phyloP scores from a whole-genome alignment of 1,140 invertebrate species.

The Solen grandis region DNA sequence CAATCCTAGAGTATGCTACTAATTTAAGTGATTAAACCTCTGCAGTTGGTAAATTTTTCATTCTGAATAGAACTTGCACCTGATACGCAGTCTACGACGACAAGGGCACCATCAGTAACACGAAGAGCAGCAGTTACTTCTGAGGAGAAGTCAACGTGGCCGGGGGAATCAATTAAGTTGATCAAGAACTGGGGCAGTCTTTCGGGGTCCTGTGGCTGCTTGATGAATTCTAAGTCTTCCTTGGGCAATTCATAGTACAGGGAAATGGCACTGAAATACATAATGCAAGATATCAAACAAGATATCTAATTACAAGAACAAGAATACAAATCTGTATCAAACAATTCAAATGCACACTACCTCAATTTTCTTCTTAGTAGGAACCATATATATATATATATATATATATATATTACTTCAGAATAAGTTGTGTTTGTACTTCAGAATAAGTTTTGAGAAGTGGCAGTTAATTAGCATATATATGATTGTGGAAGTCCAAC shows the following conservation, averaged over 20 bases:
- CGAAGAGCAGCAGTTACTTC: slow-evolving; percentile 99
- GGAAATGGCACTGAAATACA: slow-evolving; percentile 92
- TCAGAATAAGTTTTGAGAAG: too few relatives aligned
- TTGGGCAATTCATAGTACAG: slow-evolving; percentile 98
- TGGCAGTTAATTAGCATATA: too few relatives aligned
- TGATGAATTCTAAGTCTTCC: slow-evolving; percentile 95
- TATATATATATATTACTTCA: too few relatives aligned
- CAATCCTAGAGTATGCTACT: too few relatives aligned
- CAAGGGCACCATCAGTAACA: slow-evolving; percentile 99
- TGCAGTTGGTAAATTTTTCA: too few relatives aligned
- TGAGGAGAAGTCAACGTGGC: slow-evolving; percentile 99
- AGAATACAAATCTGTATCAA: background rate
- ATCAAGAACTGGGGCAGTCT: slow-evolving; percentile 91
- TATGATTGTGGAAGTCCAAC: too few relatives aligned
- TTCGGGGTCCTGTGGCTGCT: slow-evolving; percentile 88
- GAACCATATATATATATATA: too few relatives aligned
- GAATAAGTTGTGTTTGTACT: too few relatives aligned
- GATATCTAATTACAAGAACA: background rate
- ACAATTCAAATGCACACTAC: too few relatives aligned
- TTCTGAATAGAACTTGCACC: slow-evolving; percentile 84
- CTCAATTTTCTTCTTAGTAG: too few relatives aligned
- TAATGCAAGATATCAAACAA: background rate
- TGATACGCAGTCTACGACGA: slow-evolving; percentile 99
- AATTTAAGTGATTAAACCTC: too few relatives aligned
- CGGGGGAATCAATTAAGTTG: slow-evolving; percentile 99